Evolutionary conservation across 2,113 vertebrate genomes (phyloP).

Genomic region (Salvelinus fontinalis): DNA sequence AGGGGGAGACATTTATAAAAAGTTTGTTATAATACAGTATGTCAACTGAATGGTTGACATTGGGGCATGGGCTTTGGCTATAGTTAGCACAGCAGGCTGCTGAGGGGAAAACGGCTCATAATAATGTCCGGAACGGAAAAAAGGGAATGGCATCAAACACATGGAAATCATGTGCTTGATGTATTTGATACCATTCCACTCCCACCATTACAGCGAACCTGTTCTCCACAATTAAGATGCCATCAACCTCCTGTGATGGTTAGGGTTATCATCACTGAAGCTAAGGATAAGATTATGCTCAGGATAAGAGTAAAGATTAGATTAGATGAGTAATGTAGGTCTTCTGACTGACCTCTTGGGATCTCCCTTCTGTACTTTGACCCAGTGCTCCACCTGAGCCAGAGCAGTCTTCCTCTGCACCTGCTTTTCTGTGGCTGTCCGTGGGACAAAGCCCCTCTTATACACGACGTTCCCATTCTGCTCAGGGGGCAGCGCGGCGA

Average conservation of each 20-base stretch:
- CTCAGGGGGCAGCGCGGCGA: slow-evolving; percentile 72
- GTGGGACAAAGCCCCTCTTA: slow-evolving; percentile 78
- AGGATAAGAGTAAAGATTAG: background rate
- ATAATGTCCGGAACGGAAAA: too few species aligned
- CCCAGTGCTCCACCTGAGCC: slow-evolving; percentile 94
- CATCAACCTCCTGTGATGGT: too few species aligned
- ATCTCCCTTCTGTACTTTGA: slow-evolving; percentile 90
- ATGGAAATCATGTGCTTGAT: too few species aligned
- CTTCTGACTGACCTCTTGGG: slow-evolving; percentile 84
- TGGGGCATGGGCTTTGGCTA: too few species aligned
- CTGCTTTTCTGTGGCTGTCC: slow-evolving; percentile 81
- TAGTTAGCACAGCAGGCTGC: too few species aligned
- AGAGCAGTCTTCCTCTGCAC: slow-evolving; percentile 87
- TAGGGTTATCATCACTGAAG: background rate
- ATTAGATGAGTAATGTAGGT: background rate
- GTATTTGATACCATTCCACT: too few species aligned
- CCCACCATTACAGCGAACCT: too few species aligned
- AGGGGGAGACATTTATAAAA: slow-evolving; percentile 45
- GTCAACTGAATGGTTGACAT: background rate
- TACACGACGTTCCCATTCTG: slow-evolving; percentile 85
- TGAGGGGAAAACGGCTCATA: too few species aligned
- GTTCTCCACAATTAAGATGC: too few species aligned
- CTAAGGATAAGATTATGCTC: background rate
- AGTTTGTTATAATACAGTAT: background rate
- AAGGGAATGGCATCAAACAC: too few species aligned